Percentiles rank a stretch among this genome's conserved stretches.
These are phyloP conservation scores for Ctenomys sociabilis DNA, from an alignment of 2,113 vertebrate species.

Conservation along the genomic window DNA sequence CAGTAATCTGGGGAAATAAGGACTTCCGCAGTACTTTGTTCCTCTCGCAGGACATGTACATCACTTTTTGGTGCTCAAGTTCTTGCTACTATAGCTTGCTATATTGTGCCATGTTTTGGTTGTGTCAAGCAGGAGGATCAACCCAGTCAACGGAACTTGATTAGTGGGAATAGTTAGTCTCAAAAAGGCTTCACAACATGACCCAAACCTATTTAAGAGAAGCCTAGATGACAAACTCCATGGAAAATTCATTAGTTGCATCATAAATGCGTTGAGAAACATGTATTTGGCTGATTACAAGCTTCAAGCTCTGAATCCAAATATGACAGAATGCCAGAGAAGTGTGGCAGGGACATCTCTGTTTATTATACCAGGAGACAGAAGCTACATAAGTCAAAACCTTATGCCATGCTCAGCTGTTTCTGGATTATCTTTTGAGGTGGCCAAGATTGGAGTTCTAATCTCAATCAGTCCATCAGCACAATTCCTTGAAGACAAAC, in stretches of 20 bases:
- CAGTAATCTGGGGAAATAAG: background rate
- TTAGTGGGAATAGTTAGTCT: background rate
- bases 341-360: background rate
- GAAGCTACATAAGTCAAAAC: background rate
- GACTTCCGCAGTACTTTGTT: background rate
- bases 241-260: background rate
- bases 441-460: background rate
- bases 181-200: background rate
- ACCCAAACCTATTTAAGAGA: background rate
- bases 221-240: background rate
- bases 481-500: background rate
- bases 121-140: background rate
- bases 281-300: background rate
- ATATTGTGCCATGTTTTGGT: background rate
- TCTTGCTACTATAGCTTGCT: background rate
- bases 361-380: background rate
- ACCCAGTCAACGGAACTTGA: background rate
- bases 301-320: background rate
- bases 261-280: background rate
- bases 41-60: background rate
- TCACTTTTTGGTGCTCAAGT: background rate
- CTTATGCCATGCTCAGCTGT: background rate
- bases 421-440: background rate
- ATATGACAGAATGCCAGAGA: background rate
- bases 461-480: background rate